Base-by-base conservation (phyloP, 2,113 vertebrate genomes). In the Polyodon spathula region DNA sequence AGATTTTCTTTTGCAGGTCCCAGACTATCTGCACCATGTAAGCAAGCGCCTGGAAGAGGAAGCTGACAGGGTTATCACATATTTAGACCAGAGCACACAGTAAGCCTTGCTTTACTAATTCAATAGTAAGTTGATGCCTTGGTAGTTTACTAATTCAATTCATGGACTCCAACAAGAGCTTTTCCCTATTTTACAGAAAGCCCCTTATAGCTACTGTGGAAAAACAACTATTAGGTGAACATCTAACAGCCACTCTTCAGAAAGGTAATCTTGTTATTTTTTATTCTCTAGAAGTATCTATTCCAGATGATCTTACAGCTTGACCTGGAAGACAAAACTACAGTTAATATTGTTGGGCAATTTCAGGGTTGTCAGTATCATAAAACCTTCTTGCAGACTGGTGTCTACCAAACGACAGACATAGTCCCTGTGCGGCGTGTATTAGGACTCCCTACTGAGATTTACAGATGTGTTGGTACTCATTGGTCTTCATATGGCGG, bases 31-130 rank as follows among this genome's bases (percentile, higher is more conserved):
- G 66, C 94, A 98, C 82, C 94, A 99, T 67, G 94, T 99, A 68
- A 97, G 92, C 83, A 99, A 97, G 78, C 93, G 96, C 57, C 82
- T 99, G 77, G 94, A 99, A 73, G 95, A 98, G 79, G 96, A 98
- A 74, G 92, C 95, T 15, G 96, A 99, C 82, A 85, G 96, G 75
- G 92, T 99, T 78, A 97, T 98, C 77, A 98, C 95, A 61, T 99
- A 99, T 37, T 87, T 99, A 77, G 96, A 99, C 86, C 95, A 98
- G 87, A 98, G 95, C 78, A 99, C 96, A 71, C 95, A 98, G 96
- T 99, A 88, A 91, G 92, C 88, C 71, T 67, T 37, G 11, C n/a
- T 14, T 14, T 40, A 38, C 8, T 37, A 63, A n/a, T 5, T 11
- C 27, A 50, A 50, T 12, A 11, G 46, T 10, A 50, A 50, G 46